A percentile compares a stretch with the other conserved stretches of the same genome.
These are phyloP conservation scores for Ylistrum balloti DNA, from an alignment of 1,140 invertebrate species.

Conservation along the genomic window DNA sequence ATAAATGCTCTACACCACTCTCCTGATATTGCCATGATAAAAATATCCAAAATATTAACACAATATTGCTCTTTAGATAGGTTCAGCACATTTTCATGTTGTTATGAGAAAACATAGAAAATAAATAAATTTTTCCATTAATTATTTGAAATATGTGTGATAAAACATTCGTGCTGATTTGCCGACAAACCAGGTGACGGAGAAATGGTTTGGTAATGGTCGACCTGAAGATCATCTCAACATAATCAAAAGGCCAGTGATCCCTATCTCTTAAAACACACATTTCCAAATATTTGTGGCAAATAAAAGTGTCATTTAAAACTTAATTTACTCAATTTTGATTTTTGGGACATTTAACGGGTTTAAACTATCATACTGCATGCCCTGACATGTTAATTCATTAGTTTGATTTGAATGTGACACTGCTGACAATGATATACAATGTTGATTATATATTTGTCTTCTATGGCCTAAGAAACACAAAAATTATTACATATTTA, in stretches of 20 bases:
- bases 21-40: not conserved
- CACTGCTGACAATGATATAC: not conserved
- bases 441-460: too few species aligned
- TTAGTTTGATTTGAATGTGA: not conserved
- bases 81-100: not conserved
- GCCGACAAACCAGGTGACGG: too few species aligned
- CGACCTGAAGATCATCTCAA: not conserved
- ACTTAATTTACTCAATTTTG: not conserved
- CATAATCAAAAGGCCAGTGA: not conserved
- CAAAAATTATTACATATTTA: too few species aligned
- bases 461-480: too few species aligned
- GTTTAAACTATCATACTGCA: not conserved
- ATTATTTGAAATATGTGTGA: not conserved
- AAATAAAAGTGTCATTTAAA: not conserved
- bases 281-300: not conserved
- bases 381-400: not conserved
- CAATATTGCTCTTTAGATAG: not conserved
- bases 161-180: too few species aligned
- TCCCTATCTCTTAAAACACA: slow-evolving; percentile 23
- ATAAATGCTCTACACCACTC: not conserved
- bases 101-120: not conserved
- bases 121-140: slow-evolving; percentile 15
- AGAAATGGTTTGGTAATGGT: not conserved
- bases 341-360: not conserved
- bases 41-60: not conserved